A percentile compares a stretch with the other conserved stretches of the same genome.
These are phyloP conservation scores for Leucophenga maculata DNA, from an alignment of 2,888 invertebrate species.

Conservation along the genomic window DNA sequence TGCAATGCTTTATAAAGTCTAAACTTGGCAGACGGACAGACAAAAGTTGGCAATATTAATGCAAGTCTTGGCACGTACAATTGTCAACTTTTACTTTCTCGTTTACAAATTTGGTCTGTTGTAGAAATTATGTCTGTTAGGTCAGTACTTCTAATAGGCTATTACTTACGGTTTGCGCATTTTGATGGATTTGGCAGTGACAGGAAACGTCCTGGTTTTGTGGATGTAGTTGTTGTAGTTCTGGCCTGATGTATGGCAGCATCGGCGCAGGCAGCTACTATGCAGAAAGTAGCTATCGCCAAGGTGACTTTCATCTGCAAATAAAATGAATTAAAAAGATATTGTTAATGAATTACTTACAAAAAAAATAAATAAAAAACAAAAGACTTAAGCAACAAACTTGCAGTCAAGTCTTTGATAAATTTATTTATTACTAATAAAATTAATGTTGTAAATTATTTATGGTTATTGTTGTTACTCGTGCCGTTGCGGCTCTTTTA, in stretches of 20 bases:
- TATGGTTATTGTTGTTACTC: not conserved
- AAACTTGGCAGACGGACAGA: not conserved
- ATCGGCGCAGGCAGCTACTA: constrained; percentile 76
- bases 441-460: constrained; percentile 10
- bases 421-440: not conserved
- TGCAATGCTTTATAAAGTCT: constrained; percentile 3
- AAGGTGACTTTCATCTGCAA: constrained; percentile 82
- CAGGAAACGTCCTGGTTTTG: constrained; percentile 87
- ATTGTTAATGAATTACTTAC: not conserved
- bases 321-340: constrained; percentile 27
- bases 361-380: constrained; percentile 3
- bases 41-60: too few species aligned
- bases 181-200: constrained; percentile 86
- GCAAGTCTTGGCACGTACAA: too few species aligned
- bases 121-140: too few species aligned
- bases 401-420: not conserved
- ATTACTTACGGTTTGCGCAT: constrained; percentile 86
- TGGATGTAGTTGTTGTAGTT: constrained; percentile 76
- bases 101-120: too few species aligned
- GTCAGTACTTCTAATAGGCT: too few species aligned
- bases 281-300: constrained; percentile 75
- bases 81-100: constrained; percentile 9
- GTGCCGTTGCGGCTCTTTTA: not conserved
- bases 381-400: constrained; percentile 11
- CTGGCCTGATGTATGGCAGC: constrained; percentile 76